These are phyloP conservation scores for Tribolium madens DNA, from an alignment of 1,140 invertebrate species.

Conservation along the genomic window DNA sequence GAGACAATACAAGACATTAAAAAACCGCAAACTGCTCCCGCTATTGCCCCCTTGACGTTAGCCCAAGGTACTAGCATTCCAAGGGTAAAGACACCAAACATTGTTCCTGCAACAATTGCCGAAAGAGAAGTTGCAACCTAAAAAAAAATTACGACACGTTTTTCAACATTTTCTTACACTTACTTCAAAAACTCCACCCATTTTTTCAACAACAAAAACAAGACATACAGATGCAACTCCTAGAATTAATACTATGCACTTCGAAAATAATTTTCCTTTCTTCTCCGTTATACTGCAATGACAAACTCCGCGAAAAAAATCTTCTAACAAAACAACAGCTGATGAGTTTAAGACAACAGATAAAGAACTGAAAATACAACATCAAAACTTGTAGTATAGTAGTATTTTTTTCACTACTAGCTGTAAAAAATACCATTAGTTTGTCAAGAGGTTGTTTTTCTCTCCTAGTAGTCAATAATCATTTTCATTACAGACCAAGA, in stretches of 20 bases:
- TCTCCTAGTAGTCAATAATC: no score
- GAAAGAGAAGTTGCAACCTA: slow-evolving; percentile 84
- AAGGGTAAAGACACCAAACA: slow-evolving; percentile 87
- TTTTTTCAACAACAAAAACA: slow-evolving; percentile 77
- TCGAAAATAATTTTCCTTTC: slow-evolving; percentile 74
- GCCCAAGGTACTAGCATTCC: slow-evolving; percentile 89
- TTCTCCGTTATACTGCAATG: slow-evolving; percentile 73
- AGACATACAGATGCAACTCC: slow-evolving; percentile 75
- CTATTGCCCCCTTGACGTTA: slow-evolving; percentile 75
- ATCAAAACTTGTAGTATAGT: slow-evolving; percentile 20
- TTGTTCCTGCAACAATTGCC: slow-evolving; percentile 85
- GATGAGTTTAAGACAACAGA: slow-evolving; percentile 87
- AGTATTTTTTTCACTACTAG: no score
- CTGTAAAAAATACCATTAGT: no score
- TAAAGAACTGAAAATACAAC: slow-evolving; percentile 76
- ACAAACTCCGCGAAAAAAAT: slow-evolving; percentile 81
- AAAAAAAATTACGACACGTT: slow-evolving; percentile 21
- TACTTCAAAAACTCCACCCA: slow-evolving; percentile 81
- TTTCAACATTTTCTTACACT: slow-evolving; percentile 41
- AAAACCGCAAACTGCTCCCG: slow-evolving; percentile 71
- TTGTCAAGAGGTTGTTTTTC: no score
- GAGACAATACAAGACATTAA: slow-evolving; percentile 71
- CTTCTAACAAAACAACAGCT: slow-evolving; percentile 83
- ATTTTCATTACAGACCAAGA: no score
- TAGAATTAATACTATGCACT: slow-evolving; percentile 73